Evolutionary conservation across 2,888 invertebrate species (phyloP), one percentile per base, ranked within the genome.

Genomic region (Acleris laterana): DNA sequence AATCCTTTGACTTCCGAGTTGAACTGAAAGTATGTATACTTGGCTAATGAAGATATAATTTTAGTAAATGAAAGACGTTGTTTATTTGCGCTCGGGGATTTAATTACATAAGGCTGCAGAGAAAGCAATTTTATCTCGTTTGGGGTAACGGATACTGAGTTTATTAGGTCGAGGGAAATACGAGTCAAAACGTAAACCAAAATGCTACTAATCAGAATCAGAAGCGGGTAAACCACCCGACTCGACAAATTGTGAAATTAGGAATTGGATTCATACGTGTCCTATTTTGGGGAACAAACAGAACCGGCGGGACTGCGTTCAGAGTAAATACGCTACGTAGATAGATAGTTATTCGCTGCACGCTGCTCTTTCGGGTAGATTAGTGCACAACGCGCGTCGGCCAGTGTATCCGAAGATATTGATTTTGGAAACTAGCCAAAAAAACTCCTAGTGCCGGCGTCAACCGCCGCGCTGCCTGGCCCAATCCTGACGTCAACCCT

Each of bases 341-440:
- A 74, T 70, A 64, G 68, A 73, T 70, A 68, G 73, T 72, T 70
- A 75, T 76, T 73, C 76, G 72, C 66, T 80, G 80, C 80, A 82
- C 73, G 78, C 67, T 77, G 80, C 76, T 77, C 81, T 84, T 79
- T 82, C 76, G 80, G 80, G 77, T 79, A 88, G 89, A 90, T 92
- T 92, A 92, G 90, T 88, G 88, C 83, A 88, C 88, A 89, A 88
- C 83, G 86, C 78, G 88, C 88, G 87, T 85, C 88, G 85, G 89
- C 80, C 84, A 84, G 86, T 88, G 80, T 87, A 88, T 90, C 82
- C 85, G 84, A 90, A 90, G 89, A 89, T 92, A 92, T 93, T 88
- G 91, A 92, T 93, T 93, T 87, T 92, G 93, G 92, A 90, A 86
- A 87, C 83, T 84, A 82, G 92, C 93, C 92, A 93, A 92, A 93